phyloP scores from a whole-genome alignment of 92 coral and sea anemone species.

The Palythoa grandis region DNA sequence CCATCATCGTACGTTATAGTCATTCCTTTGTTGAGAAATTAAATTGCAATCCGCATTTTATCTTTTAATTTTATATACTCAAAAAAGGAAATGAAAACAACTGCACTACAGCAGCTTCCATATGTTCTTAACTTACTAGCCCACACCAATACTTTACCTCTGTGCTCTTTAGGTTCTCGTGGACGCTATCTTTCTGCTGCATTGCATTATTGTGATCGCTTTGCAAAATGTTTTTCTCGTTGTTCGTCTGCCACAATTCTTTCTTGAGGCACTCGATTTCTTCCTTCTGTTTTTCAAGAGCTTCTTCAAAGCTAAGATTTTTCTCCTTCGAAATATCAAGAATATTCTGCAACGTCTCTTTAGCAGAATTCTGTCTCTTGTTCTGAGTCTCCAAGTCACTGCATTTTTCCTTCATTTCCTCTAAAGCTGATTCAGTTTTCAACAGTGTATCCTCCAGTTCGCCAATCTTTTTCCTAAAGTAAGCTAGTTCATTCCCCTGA shows the following conservation, averaged over 20 bases:
- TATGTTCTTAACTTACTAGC: too few relatives aligned
- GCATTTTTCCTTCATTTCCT: constrained; percentile 56
- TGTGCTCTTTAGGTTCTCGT: constrained; percentile 51
- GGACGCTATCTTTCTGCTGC: constrained; percentile 65
- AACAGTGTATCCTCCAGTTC: constrained; percentile 47
- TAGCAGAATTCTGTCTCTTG: constrained; percentile 73
- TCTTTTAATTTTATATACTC: too few relatives aligned
- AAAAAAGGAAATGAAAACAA: too few relatives aligned
- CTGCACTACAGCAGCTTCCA: too few relatives aligned
- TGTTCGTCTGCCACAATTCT: constrained; percentile 49
- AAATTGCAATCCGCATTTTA: too few relatives aligned
- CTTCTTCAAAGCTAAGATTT: constrained; percentile 46
- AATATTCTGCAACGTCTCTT: constrained; percentile 72
- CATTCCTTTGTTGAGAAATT: too few relatives aligned
- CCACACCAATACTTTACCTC: constrained; percentile 10
- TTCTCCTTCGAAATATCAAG: constrained; percentile 62
- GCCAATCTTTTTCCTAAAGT: constrained; percentile 40
- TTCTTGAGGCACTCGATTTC: constrained; percentile 42
- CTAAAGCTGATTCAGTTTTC: constrained; percentile 35
- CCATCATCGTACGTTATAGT: too few relatives aligned
- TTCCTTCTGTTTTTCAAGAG: constrained; percentile 57
- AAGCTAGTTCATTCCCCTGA: constrained; percentile 45
- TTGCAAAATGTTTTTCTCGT: constrained; percentile 63
- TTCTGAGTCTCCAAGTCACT: constrained; percentile 76
- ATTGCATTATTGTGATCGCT: constrained; percentile 48